Conservation (phyloP, 2,888 invertebrate species). For the Alsophila aescularia region DNA sequence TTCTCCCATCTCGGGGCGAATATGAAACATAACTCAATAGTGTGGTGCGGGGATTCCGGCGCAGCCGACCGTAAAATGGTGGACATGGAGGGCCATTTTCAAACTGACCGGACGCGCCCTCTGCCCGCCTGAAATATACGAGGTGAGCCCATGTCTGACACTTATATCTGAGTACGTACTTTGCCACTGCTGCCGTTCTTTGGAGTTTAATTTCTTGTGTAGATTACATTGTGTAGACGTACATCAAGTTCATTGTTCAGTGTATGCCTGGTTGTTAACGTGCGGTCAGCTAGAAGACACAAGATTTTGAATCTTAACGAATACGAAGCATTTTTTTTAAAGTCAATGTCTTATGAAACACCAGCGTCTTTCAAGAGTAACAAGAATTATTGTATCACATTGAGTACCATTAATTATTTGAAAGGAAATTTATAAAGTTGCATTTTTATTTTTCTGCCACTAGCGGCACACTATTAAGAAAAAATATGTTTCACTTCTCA, state of each 20-base stretch:
- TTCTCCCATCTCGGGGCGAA: slow-evolving; percentile 50
- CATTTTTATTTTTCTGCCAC: no score
- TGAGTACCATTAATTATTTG: no score
- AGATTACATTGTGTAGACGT: background rate
- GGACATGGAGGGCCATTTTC: slow-evolving; percentile 74
- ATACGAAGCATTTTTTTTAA: no score
- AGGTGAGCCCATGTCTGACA: slow-evolving; percentile 56
- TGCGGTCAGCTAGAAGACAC: no score
- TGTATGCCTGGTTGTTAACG: no score
- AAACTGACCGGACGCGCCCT: slow-evolving; percentile 69
- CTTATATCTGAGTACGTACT: slow-evolving; percentile 47
- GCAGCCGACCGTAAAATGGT: slow-evolving; percentile 77
- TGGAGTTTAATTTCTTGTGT: slow-evolving; percentile 5
- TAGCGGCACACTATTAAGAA: no score
- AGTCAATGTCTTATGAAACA: no score
- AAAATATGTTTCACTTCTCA: no score
- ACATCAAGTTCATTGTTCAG: background rate
- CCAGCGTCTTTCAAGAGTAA: no score
- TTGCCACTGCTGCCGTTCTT: background rate
- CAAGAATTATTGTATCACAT: no score
- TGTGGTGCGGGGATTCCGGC: slow-evolving; percentile 64
- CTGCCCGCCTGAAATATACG: slow-evolving; percentile 63
- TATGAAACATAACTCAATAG: slow-evolving; percentile 78
- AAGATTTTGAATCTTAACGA: no score
- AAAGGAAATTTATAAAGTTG: no score